These are phyloP conservation scores for Myotis pilosus DNA, from an alignment of 2,797 vertebrate genomes.

Conservation along the genomic window DNA sequence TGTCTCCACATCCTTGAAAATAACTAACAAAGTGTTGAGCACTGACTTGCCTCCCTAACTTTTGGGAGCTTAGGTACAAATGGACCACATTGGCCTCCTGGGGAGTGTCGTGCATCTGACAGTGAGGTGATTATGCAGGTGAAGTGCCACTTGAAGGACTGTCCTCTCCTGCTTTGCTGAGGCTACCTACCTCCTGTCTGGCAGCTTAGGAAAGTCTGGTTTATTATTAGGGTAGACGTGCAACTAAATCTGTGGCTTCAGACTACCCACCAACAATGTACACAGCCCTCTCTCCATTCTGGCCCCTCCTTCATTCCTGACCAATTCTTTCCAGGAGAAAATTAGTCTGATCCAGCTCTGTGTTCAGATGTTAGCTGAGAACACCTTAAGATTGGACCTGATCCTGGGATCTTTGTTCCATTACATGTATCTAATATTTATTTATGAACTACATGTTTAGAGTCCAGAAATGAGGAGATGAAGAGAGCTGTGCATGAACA, in stretches of 20 bases:
- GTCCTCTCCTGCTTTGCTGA: not conserved
- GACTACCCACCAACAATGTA: rapidly evolving
- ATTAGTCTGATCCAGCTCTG: not conserved
- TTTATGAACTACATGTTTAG: not conserved
- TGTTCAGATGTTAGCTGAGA: not conserved
- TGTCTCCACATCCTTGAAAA: not conserved
- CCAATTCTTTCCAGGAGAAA: not conserved
- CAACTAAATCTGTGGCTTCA: not conserved
- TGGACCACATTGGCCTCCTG: not conserved
- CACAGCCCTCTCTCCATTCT: rapidly evolving
- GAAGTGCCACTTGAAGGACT: not conserved
- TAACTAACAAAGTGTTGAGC: not conserved
- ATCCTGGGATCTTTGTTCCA: not conserved
- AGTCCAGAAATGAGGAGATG: not conserved
- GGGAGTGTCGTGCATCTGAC: not conserved
- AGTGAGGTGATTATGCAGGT: not conserved
- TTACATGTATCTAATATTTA: not conserved
- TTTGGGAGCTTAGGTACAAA: not conserved
- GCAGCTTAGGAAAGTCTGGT: not conserved
- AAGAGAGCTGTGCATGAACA: not conserved
- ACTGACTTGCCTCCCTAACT: not conserved
- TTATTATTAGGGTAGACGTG: not conserved
- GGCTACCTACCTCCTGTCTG: no score
- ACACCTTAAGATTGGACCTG: not conserved
- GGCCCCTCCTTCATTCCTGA: not conserved